Evolutionary conservation across 2,113 vertebrate genomes (phyloP).

Genomic region (Ascaphus truei): DNA sequence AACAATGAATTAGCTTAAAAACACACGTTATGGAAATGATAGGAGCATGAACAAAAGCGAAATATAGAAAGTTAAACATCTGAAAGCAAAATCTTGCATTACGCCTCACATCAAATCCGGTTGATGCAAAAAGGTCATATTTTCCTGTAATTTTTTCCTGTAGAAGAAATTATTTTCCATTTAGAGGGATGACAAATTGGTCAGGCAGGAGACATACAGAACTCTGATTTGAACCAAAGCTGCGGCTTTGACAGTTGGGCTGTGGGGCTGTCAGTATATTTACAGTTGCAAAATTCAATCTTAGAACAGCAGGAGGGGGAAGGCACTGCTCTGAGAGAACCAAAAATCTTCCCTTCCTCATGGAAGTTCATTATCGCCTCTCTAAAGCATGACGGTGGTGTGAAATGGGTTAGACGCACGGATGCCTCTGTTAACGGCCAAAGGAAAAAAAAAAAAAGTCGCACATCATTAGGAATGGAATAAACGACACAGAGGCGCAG

Average conservation of each 20-base stretch:
- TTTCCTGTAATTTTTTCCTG: constrained; percentile 62
- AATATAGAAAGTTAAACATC: neutral
- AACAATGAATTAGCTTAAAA: too few species aligned
- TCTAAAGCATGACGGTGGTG: constrained; percentile 67
- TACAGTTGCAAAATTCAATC: constrained; percentile 70
- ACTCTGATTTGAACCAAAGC: constrained; percentile 69
- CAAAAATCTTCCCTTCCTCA: constrained; percentile 61
- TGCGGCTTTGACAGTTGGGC: constrained; percentile 54
- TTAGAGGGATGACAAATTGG: constrained; percentile 80
- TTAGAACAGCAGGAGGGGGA: constrained; percentile 60
- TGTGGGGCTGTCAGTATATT: constrained; percentile 63
- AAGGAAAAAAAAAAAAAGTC: constrained; percentile 55
- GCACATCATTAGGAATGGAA: constrained; percentile 84
- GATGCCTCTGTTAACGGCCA: constrained; percentile 77
- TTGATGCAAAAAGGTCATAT: constrained; percentile 52
- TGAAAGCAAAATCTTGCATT: too few species aligned
- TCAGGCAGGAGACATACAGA: constrained; percentile 66
- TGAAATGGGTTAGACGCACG: constrained; percentile 78
- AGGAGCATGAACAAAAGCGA: neutral
- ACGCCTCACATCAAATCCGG: constrained; percentile 50
- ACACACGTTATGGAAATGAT: neutral
- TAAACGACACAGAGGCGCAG: constrained; percentile 84
- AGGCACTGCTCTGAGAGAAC: constrained; percentile 48
- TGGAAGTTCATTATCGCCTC: constrained; percentile 72
- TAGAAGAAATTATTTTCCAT: constrained; percentile 80